Base-by-base conservation (phyloP, 2,113 vertebrate genomes). In the Bubalus kerabau region DNA sequence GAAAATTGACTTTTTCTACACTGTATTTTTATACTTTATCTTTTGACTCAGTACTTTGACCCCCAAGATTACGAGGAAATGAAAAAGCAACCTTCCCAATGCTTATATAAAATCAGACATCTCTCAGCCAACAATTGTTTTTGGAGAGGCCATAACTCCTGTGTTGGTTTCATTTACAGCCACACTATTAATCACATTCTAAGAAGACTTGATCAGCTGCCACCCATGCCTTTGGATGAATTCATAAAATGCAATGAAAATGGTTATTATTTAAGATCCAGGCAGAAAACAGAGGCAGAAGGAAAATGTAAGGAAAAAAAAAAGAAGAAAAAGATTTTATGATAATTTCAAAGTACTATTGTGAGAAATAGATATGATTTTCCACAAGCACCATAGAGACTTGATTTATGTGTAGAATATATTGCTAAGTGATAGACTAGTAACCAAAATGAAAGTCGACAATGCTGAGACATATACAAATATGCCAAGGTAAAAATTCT, bases 321-420 rank as follows among this genome's bases (percentile, higher is more conserved):
- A 59, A 48, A 60, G 62, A 57, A 71, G 12, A 71, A 60, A 81
- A 82, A 36, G 50, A 43, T 87, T 81, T 82, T 86, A 46, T 87
- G 28, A 56, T 60, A 78, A 64, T 93, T 96, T 97, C 95, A 83
- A 93, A 88, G n/a, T 19, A 7, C 67, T 93, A 7, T 36, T 93
- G 14, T 97, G 40, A 96, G 50, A 93, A 90, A n/a, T 57, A 80
- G 40, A 84, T 91, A 8, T 90, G n/a, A 71, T 50, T 94, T 88
- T 23, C 76, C 59, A 28, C 30, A 78, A 93, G 50, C 71, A 43
- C 83, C 16, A 56, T 30, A 85, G 15, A 90, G 43, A 76, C 64
- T 67, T 76, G 40, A 59, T 81, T 67, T 90, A 74, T n/a, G 40
- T 59, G 46, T 83, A 54, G 56, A 87, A 78, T 78, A 2, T 82